Percentiles rank a stretch among this genome's conserved stretches.
phyloP scores from a whole-genome alignment of 64 coral and sea anemone genomes.

The Astreopora myriophthalma region DNA sequence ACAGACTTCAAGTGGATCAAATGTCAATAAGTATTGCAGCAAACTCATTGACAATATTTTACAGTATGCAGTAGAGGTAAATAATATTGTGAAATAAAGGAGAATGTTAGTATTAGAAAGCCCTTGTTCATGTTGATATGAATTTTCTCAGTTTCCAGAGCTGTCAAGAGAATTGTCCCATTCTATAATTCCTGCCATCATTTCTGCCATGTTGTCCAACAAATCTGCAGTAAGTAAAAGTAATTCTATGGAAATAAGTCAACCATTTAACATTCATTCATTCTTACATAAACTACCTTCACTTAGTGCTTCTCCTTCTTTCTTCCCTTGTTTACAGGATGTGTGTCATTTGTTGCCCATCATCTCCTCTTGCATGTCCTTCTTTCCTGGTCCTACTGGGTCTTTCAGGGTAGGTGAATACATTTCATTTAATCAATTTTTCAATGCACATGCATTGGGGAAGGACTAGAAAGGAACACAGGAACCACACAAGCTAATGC shows the following conservation, averaged over 20 bases:
- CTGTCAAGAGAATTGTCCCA: constrained; percentile 25
- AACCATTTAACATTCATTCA: too few relatives aligned
- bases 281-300: too few relatives aligned
- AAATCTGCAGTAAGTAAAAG: constrained; percentile 12
- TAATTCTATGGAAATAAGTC: too few relatives aligned
- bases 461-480: too few relatives aligned
- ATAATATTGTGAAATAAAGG: not conserved
- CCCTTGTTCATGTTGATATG: too few relatives aligned
- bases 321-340: not conserved
- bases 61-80: constrained; percentile 13
- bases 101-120: too few relatives aligned
- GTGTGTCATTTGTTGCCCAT: not conserved
- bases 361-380: not conserved
- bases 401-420: not conserved
- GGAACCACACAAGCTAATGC: too few relatives aligned
- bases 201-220: constrained; percentile 1
- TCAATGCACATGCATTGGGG: too few relatives aligned
- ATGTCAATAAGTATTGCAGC: not conserved
- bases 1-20: not conserved
- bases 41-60: constrained; percentile 34
- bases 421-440: not conserved
- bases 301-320: not conserved
- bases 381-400: constrained; percentile 6
- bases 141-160: constrained; percentile 12
- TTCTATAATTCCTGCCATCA: not conserved